Base-by-base conservation (phyloP, 2,888 invertebrate genomes). In the Cartodere bifasciata region DNA sequence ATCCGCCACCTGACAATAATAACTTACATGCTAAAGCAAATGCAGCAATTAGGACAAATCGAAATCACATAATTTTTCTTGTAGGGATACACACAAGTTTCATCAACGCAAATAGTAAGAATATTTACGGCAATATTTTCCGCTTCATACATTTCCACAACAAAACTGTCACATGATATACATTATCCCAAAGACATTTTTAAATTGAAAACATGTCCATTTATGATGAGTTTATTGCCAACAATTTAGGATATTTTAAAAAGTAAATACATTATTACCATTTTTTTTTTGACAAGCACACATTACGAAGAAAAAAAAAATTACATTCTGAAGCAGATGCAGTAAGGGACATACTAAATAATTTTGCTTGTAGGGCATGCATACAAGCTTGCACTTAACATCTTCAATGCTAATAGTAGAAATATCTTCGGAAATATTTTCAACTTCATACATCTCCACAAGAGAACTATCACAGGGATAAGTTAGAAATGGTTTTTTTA, bases 401-500 rank as follows among this genome's bases (percentile, higher is more conserved):
- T 23, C 10, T 11, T 9, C 11, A 6, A 23, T 6, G 7, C 6
- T 6, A 17, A n/a, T n/a, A n/a, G 20, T 6, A 17, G 6, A 17
- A 6, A 17, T n/a, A 7, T 6, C 9, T 17, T 17, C 9, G 20
- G 6, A 6, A 7, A 9, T 23, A 6, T n/a, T 6, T 9, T 6
- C 7, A 23, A 23, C 24, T 23, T 23, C 24, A 11, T n/a, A 11
- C 11, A 23, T n/a, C 24, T 9, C 9, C 6, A 23, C 6, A 9
- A 23, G 7, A 7, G n/a, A 6, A 15, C 26, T 28, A 12, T 29
- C 13, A 7, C 15, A 15, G 9, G 31, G 31, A 29, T 31, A 31
- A n/a, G 13, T 9, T 4, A 14, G 9, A 28, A 31, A 31, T 12
- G 27, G 16, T 31, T 28, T 28, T 11, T 27, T 27, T 5, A 31